Conservation (phyloP, 2,888 invertebrate species). For the Acanthacorydalis orientalis region DNA sequence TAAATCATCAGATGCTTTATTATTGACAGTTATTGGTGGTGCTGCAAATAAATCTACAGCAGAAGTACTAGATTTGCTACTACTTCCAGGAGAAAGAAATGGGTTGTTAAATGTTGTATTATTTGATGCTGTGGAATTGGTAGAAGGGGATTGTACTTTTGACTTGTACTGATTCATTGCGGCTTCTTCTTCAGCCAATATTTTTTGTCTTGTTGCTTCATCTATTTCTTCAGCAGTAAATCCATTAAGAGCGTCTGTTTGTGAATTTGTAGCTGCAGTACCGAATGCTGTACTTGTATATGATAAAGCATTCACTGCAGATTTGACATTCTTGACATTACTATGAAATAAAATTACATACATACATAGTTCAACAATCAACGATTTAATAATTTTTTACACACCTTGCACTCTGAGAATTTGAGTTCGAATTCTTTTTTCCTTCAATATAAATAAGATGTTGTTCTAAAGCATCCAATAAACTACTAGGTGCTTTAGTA, state of each 20-base stretch:
- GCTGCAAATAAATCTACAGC: slow-evolving; percentile 69
- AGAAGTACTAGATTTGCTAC: slow-evolving; percentile 16
- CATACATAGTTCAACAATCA: neutral
- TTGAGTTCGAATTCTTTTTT: slow-evolving; percentile 66
- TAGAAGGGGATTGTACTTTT: slow-evolving; percentile 62
- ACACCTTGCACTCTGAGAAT: slow-evolving; percentile 63
- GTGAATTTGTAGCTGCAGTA: slow-evolving; percentile 56
- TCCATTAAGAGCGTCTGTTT: slow-evolving; percentile 37
- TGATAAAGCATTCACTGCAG: slow-evolving; percentile 74
- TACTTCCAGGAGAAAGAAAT: slow-evolving; percentile 57
- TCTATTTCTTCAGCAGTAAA: slow-evolving; percentile 57
- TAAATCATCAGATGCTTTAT: slow-evolving; percentile 74
- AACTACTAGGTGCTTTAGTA: slow-evolving; percentile 92
- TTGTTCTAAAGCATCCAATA: slow-evolving; percentile 91
- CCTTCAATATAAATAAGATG: slow-evolving; percentile 89
- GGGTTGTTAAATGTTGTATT: slow-evolving; percentile 59
- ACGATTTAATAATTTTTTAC: slow-evolving; percentile 6
- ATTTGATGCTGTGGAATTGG: slow-evolving; percentile 25
- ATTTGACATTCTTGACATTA: slow-evolving; percentile 78
- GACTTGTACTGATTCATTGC: slow-evolving; percentile 89
- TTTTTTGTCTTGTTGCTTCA: slow-evolving; percentile 70
- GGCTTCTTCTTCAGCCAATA: slow-evolving; percentile 90
- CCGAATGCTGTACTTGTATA: slow-evolving; percentile 81
- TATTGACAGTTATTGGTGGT: slow-evolving; percentile 23
- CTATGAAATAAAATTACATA: slow-evolving; percentile 21